Conservation (phyloP, 2,888 invertebrate species). For the Polyploca ridens region DNA sequence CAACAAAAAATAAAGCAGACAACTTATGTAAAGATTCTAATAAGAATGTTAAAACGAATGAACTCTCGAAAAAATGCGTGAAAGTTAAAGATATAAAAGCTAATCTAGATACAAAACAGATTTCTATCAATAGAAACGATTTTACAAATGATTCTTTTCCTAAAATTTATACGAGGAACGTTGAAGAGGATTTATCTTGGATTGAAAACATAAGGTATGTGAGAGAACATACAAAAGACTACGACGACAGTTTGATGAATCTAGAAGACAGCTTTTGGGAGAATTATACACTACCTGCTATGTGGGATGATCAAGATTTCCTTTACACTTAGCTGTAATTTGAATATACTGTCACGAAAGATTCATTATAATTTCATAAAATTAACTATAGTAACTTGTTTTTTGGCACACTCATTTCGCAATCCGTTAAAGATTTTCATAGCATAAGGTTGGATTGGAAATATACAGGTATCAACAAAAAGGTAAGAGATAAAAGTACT, state of each 20-base stretch:
- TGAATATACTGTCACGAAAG: too few relatives aligned
- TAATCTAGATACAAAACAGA: not conserved
- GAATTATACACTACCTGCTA: constrained; percentile 50
- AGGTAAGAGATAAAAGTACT: too few relatives aligned
- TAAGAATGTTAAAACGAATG: not conserved
- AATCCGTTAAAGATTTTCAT: too few relatives aligned
- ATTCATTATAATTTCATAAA: too few relatives aligned
- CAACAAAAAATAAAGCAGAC: not conserved
- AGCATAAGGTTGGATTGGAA: too few relatives aligned
- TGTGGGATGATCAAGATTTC: constrained; percentile 54
- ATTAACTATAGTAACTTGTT: not conserved
- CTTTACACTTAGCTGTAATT: constrained; percentile 14
- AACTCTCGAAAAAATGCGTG: not conserved
- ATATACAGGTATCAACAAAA: too few relatives aligned
- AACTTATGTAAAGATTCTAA: not conserved
- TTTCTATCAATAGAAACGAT: not conserved
- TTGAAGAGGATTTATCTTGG: constrained; percentile 61
- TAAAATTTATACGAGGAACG: constrained; percentile 25
- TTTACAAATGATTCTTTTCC: not conserved
- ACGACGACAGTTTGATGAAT: constrained; percentile 32
- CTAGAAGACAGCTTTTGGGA: constrained; percentile 60
- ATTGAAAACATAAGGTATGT: constrained; percentile 62
- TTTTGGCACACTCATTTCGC: not conserved
- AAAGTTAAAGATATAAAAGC: not conserved
- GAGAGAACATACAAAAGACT: constrained; percentile 54